Evolutionary conservation across 1,140 invertebrate genomes (phyloP).

Genomic region (Bombus cullumanus): DNA sequence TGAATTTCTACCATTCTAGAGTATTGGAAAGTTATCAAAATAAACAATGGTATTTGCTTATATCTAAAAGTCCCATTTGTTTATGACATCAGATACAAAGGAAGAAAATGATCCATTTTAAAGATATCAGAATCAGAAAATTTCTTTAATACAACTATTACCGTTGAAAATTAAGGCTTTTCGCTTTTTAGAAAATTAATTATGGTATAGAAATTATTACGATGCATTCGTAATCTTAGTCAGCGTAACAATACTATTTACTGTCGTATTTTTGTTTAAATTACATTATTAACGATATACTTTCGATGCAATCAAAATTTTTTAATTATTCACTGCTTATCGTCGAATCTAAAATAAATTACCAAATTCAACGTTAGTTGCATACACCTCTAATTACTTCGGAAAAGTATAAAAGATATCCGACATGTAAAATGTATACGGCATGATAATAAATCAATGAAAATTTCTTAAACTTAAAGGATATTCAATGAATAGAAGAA

Average conservation of each 20-base stretch:
- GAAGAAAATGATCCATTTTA: not conserved
- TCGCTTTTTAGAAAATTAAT: not conserved
- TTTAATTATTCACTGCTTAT: not conserved
- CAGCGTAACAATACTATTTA: constrained; percentile 8
- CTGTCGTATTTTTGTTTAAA: constrained; percentile 9
- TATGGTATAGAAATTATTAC: constrained; percentile 40
- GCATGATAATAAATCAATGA: constrained; percentile 29
- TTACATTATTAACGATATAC: constrained; percentile 14
- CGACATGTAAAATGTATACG: constrained; percentile 17
- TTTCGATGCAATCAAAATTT: constrained; percentile 4
- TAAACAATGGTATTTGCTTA: not conserved
- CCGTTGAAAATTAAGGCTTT: constrained; percentile 8
- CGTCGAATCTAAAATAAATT: not conserved
- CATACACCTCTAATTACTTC: constrained; percentile 8
- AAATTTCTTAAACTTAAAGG: constrained; percentile 32
- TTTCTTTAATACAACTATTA: constrained; percentile 30
- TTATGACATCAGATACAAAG: not conserved
- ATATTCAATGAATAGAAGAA: not conserved
- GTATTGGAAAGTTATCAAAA: not conserved
- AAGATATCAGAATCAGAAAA: constrained; percentile 25
- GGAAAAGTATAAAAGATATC: constrained; percentile 33
- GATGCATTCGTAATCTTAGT: constrained; percentile 7
- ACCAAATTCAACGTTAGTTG: not conserved
- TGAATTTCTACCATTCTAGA: not conserved
- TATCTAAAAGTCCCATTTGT: not conserved